Percentiles rank a stretch among this genome's conserved stretches.
Evolutionary conservation across 2,888 invertebrate species (phyloP).

Genomic region (Athalia cordata): DNA sequence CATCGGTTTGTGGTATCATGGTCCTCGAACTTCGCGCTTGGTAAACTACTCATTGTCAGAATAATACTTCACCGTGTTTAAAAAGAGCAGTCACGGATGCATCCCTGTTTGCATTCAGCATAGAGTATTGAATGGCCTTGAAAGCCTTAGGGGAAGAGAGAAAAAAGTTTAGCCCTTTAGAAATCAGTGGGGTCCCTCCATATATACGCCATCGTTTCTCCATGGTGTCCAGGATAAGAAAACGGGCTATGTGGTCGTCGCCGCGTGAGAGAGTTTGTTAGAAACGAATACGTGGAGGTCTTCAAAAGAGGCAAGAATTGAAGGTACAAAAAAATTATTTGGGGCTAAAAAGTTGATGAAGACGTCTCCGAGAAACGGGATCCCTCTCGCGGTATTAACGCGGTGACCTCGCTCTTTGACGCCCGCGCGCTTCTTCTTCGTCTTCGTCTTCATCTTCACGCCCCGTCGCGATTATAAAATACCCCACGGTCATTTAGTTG

Average conservation of each 20-base stretch:
- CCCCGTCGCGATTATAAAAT: slow-evolving; percentile 24
- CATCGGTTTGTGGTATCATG: not conserved
- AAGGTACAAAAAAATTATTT: slow-evolving; percentile 9
- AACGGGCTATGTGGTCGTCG: not conserved
- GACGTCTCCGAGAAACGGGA: slow-evolving; percentile 42
- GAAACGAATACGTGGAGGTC: too few species aligned
- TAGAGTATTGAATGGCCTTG: slow-evolving; percentile 32
- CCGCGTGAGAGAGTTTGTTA: slow-evolving; percentile 8
- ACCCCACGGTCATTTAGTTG: not conserved
- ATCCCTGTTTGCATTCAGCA: slow-evolving; percentile 40
- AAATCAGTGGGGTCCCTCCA: slow-evolving; percentile 42
- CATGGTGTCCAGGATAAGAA: slow-evolving; percentile 16
- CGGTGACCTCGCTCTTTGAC: slow-evolving; percentile 15
- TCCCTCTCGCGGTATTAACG: not conserved
- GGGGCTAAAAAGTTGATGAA: slow-evolving; percentile 41
- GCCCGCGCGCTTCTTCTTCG: not conserved
- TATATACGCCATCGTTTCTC: slow-evolving; percentile 30
- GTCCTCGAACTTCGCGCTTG: too few species aligned
- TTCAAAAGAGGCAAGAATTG: not conserved
- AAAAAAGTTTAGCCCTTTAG: slow-evolving; percentile 40
- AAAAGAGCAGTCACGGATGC: slow-evolving; percentile 43
- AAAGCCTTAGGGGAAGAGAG: slow-evolving; percentile 4
- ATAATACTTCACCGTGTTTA: not conserved
- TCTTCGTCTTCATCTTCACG: slow-evolving; percentile 32
- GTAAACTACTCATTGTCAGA: too few species aligned